phyloP scores from a whole-genome alignment of 2,888 invertebrate genomes.

The Deroplatys truncata region DNA sequence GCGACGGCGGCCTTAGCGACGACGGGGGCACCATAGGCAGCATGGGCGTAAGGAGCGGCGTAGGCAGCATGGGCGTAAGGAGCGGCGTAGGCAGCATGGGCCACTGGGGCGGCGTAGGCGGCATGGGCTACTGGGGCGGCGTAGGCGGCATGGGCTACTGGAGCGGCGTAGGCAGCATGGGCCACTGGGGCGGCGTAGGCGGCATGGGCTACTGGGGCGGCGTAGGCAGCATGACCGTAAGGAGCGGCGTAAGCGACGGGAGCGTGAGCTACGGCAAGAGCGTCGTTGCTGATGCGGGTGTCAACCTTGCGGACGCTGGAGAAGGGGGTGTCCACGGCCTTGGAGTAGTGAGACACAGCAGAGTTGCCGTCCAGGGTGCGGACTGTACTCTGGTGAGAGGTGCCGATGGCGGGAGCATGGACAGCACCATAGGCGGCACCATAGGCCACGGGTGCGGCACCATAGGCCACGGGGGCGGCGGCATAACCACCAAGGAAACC shows the following conservation, averaged over 20 bases:
- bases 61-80: slow-evolving; percentile 33
- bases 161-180: slow-evolving; percentile 36
- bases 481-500: slow-evolving; percentile 22
- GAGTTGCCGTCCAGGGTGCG: slow-evolving; percentile 54
- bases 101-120: slow-evolving; percentile 34
- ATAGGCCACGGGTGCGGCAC: slow-evolving; percentile 35
- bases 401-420: slow-evolving; percentile 37
- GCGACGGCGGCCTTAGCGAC: slow-evolving; percentile 27
- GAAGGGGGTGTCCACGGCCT: slow-evolving; percentile 57
- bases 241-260: slow-evolving; percentile 37
- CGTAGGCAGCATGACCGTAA: slow-evolving; percentile 35
- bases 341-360: slow-evolving; percentile 54
- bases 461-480: slow-evolving; percentile 35
- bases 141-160: slow-evolving; percentile 32
- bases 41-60: slow-evolving; percentile 30
- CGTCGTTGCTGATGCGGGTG: slow-evolving; percentile 56
- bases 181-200: slow-evolving; percentile 35
- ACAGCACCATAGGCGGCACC: slow-evolving; percentile 38
- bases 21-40: slow-evolving; percentile 31
- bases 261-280: slow-evolving; percentile 41
- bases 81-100: slow-evolving; percentile 35
- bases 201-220: slow-evolving; percentile 31
- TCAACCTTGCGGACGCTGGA: slow-evolving; percentile 58
- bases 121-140: slow-evolving; percentile 20
- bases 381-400: slow-evolving; percentile 53